These are phyloP conservation scores for Aurelia sp. DNA, from an alignment of 30 jellyfish, hydroid and myxozoan species.

Conservation along the genomic window DNA sequence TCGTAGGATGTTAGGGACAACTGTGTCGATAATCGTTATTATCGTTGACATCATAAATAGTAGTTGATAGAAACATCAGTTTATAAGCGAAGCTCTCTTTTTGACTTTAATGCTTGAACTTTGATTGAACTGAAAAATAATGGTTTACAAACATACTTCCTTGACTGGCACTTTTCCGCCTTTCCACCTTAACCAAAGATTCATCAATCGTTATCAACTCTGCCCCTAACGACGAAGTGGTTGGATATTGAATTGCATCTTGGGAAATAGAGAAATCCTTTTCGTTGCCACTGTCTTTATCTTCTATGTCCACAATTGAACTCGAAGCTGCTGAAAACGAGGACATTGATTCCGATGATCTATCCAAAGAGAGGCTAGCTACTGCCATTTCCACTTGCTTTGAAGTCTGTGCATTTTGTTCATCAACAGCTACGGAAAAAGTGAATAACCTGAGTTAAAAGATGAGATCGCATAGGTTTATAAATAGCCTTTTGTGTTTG, in stretches of 20 bases:
- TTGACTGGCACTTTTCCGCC: conserved; percentile 81
- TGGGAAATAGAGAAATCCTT: conserved; percentile 39
- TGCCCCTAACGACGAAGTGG: conserved; percentile 18
- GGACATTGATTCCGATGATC: conserved; percentile 55
- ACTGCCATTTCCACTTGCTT: conserved; percentile 71
- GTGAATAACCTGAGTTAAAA: no score
- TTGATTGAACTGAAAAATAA: not conserved
- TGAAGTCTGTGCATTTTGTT: conserved; percentile 77
- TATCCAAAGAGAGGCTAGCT: conserved; percentile 53
- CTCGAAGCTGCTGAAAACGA: conserved; percentile 51
- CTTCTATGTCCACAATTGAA: conserved; percentile 70
- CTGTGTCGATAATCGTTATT: no score
- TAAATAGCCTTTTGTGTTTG: no score
- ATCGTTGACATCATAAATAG: no score
- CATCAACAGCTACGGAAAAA: conserved; percentile 76
- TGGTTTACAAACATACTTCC: conserved; percentile 35
- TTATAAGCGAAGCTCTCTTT: no score
- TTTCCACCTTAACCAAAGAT: conserved; percentile 26
- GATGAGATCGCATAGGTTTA: no score
- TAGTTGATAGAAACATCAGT: no score
- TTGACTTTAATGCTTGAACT: no score
- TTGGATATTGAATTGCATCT: not conserved
- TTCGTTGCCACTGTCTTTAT: conserved; percentile 76
- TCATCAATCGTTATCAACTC: conserved; percentile 38
- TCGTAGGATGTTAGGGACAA: no score